A percentile compares a stretch with the other conserved stretches of the same genome.
Evolutionary conservation across 2,113 vertebrate species (phyloP).

Genomic region (Piprites chloris): DNA sequence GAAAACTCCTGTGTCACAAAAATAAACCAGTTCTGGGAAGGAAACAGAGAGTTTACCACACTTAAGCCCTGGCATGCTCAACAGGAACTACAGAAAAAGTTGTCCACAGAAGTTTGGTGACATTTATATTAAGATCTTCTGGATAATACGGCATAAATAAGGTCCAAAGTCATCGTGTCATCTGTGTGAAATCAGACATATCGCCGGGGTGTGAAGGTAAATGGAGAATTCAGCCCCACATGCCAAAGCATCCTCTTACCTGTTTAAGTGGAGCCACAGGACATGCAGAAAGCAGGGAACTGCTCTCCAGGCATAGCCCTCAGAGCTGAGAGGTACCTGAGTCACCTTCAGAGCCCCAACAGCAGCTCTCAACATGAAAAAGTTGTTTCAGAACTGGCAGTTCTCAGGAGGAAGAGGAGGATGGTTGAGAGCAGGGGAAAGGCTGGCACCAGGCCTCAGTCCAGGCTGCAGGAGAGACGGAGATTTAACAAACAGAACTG

Average conservation of each 20-base stretch:
- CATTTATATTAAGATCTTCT: background rate
- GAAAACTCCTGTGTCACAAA: constrained; percentile 15
- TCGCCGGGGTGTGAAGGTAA: background rate
- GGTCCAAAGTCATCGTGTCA: background rate
- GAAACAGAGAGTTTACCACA: background rate
- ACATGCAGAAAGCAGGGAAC: background rate
- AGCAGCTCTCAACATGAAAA: background rate
- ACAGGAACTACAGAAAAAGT: background rate
- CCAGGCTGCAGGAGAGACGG: background rate
- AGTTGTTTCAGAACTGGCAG: background rate
- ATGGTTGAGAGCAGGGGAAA: background rate
- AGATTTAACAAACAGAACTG: background rate
- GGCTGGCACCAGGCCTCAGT: background rate
- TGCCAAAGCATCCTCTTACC: background rate
- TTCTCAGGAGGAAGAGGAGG: background rate
- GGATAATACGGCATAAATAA: background rate
- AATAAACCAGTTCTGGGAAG: constrained; percentile 3
- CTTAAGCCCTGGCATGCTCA: background rate
- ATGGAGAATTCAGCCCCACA: background rate
- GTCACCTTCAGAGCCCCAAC: background rate
- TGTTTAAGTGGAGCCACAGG: background rate
- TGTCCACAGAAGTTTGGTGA: background rate
- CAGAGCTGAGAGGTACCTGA: no score
- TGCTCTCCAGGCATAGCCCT: background rate
- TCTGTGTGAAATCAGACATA: background rate